phyloP scores from a whole-genome alignment of 2,888 invertebrate species.

The Arge pagana region DNA sequence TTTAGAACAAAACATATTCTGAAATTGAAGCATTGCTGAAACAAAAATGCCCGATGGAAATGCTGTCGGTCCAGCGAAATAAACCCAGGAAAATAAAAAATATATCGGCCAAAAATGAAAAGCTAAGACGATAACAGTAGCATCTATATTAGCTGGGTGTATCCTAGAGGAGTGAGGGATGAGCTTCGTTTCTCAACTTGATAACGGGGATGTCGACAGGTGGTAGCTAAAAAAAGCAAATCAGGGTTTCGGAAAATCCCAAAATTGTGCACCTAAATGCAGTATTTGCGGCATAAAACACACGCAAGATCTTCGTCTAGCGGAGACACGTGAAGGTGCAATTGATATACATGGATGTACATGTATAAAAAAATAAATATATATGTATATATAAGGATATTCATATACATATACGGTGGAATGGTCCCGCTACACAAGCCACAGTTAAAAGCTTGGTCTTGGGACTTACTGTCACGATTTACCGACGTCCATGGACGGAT shows the following conservation, averaged over 20 bases:
- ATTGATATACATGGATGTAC: slow-evolving; percentile 3
- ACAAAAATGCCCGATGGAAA: too few relatives aligned
- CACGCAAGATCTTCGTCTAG: slow-evolving; percentile 17
- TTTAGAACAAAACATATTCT: too few relatives aligned
- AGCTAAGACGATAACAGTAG: not conserved
- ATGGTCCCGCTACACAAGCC: slow-evolving; percentile 22
- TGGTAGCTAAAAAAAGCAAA: slow-evolving; percentile 1
- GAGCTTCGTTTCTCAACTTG: slow-evolving; percentile 6
- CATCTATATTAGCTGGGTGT: slow-evolving; percentile 1
- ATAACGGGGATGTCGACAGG: not conserved
- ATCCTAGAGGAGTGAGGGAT: not conserved
- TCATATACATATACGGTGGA: too few relatives aligned
- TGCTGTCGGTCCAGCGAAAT: too few relatives aligned
- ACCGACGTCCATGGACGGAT: slow-evolving; percentile 15
- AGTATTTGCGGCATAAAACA: slow-evolving; percentile 5
- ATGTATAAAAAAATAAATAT: too few relatives aligned
- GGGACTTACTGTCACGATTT: slow-evolving; percentile 15
- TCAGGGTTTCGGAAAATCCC: slow-evolving; percentile 2
- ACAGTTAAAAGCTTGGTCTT: slow-evolving; percentile 20
- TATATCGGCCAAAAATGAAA: not conserved
- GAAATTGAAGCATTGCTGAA: too few relatives aligned
- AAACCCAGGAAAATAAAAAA: not conserved
- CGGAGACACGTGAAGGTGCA: slow-evolving; percentile 19
- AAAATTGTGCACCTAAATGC: slow-evolving; percentile 8
- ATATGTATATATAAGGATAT: slow-evolving; percentile 1